These are phyloP conservation scores for Parelbella ahira DNA, from an alignment of 2,888 invertebrate species.

Conservation along the genomic window DNA sequence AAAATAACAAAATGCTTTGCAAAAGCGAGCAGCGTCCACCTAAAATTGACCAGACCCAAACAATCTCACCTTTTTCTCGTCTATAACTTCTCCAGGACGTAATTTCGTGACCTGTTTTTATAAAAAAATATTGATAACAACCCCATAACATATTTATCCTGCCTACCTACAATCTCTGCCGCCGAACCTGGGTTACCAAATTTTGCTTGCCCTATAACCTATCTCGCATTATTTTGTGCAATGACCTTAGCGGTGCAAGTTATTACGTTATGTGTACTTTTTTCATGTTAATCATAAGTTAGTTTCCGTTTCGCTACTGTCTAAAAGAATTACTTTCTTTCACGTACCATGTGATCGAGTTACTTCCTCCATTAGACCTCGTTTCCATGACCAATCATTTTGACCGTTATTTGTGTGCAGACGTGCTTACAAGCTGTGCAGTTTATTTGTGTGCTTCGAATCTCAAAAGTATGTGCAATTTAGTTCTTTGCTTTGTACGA, in stretches of 20 bases:
- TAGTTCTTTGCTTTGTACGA: constrained; percentile 69
- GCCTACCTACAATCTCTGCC: constrained; percentile 68
- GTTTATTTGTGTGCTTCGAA: constrained; percentile 65
- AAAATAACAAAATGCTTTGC: constrained; percentile 72
- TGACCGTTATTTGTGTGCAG: constrained; percentile 68
- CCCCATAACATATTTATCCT: constrained; percentile 43
- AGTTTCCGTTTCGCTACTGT: constrained; percentile 56
- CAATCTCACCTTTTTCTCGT: constrained; percentile 94
- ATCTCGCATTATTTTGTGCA: constrained; percentile 59
- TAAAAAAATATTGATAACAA: constrained; percentile 70
- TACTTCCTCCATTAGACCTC: constrained; percentile 44
- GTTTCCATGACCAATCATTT: constrained; percentile 41
- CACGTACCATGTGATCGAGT: constrained; percentile 46
- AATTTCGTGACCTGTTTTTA: constrained; percentile 90
- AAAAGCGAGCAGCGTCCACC: constrained; percentile 78
- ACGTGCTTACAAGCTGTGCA: constrained; percentile 78
- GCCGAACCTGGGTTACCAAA: constrained; percentile 68
- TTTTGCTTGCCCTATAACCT: constrained; percentile 36
- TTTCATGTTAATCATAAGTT: constrained; percentile 66
- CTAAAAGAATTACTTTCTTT: constrained; percentile 51
- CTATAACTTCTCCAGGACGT: constrained; percentile 95
- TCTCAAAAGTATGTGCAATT: constrained; percentile 72
- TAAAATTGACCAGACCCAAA: constrained; percentile 74
- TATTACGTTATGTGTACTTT: constrained; percentile 63
- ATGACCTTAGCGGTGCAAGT: constrained; percentile 67